Conservation (phyloP, 2,888 invertebrate genomes). For the Drosophila fungiperda region DNA sequence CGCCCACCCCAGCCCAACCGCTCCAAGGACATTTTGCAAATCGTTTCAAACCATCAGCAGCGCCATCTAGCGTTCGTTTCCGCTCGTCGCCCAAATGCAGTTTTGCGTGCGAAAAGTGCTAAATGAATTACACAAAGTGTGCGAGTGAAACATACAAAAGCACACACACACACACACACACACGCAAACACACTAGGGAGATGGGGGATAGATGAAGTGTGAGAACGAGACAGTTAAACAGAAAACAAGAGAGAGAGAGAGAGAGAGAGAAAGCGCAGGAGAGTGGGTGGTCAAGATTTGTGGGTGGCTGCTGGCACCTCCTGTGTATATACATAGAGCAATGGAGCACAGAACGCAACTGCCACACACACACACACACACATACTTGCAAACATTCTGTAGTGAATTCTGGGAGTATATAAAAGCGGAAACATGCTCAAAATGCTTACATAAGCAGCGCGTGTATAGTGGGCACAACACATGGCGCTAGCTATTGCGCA, state of each 20-base stretch:
- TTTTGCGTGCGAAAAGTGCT: conserved; percentile 55
- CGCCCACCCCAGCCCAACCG: neutral
- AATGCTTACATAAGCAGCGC: conserved; percentile 73
- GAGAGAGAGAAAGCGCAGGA: neutral
- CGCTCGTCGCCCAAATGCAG: conserved; percentile 47
- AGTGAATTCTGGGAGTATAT: conserved; percentile 60
- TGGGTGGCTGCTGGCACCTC: conserved; percentile 18
- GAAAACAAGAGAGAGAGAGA: neutral
- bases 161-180: conserved; percentile 1
- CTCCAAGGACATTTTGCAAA: conserved; percentile 23
- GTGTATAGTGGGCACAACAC: conserved; percentile 38
- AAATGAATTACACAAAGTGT: conserved; percentile 52
- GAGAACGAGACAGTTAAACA: neutral
- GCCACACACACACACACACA: neutral
- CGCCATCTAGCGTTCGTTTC: conserved; percentile 54
- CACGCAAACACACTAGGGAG: neutral
- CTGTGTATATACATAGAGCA: neutral
- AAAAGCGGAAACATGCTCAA: conserved; percentile 78
- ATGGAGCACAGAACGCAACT: neutral
- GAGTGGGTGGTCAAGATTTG: neutral
- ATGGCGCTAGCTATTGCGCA: conserved; percentile 52
- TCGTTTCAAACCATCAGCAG: conserved; percentile 25
- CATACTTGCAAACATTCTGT: conserved; percentile 23
- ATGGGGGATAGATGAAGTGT: neutral
- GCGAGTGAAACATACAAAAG: conserved; percentile 21